These are phyloP conservation scores for Zaprionus tsacasi DNA, from an alignment of 1,140 invertebrate genomes.

Conservation along the genomic window DNA sequence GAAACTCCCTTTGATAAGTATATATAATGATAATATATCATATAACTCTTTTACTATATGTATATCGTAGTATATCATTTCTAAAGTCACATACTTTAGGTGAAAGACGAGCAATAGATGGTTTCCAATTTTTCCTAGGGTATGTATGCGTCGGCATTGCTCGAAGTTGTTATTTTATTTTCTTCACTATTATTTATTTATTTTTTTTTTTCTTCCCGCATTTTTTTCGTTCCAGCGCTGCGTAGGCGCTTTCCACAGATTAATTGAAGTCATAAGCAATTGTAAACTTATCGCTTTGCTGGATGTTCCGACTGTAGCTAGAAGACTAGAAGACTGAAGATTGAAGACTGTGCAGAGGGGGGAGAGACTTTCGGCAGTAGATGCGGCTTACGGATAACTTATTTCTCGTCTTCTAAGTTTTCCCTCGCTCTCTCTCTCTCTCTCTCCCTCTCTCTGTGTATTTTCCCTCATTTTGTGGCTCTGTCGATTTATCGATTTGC, in stretches of 20 bases:
- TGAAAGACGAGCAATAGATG: too few species aligned
- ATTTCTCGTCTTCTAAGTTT: conserved; percentile 42
- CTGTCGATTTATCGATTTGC: conserved; percentile 58
- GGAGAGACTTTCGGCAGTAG: background rate
- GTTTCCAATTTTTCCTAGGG: background rate
- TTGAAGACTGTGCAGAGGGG: background rate
- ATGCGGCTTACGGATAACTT: conserved; percentile 51
- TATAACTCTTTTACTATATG: background rate
- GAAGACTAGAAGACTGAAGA: background rate
- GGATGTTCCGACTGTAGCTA: conserved; percentile 9
- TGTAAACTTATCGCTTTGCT: conserved; percentile 79
- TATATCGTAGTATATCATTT: too few species aligned
- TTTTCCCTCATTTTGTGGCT: conserved; percentile 31
- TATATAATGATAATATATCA: too few species aligned
- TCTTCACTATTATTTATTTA: conserved; percentile 20
- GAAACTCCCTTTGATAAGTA: too few species aligned
- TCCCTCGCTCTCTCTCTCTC: conserved; percentile 33
- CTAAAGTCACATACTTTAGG: too few species aligned
- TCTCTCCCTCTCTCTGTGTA: background rate
- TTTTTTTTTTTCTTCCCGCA: conserved; percentile 17
- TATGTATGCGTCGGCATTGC: background rate
- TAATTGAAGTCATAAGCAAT: conserved; percentile 84
- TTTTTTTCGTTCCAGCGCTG: conserved; percentile 39
- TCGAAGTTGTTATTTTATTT: background rate
- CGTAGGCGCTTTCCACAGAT: conserved; percentile 83